These are phyloP conservation scores for Nothobranchius furzeri DNA, from an alignment of 2,113 vertebrate genomes.

Conservation along the genomic window DNA sequence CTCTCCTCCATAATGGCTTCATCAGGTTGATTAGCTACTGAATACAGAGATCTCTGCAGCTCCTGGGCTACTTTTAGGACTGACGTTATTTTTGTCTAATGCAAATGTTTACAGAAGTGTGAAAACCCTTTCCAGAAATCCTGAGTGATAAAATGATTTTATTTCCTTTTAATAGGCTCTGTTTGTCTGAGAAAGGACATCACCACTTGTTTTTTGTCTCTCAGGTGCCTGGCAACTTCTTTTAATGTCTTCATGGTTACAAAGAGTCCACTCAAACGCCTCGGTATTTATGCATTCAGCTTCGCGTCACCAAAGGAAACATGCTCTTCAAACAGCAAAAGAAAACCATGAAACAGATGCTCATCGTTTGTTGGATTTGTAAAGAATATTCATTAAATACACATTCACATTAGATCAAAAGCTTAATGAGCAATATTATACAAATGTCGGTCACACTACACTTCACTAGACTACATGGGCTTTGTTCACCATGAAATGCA, in stretches of 20 bases:
- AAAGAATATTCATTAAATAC: neutral
- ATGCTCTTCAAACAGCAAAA: neutral
- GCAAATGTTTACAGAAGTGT: neutral
- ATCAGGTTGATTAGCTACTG: constrained; percentile 1
- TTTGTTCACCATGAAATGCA: neutral
- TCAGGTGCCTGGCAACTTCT: constrained; percentile 13
- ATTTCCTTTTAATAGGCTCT: neutral
- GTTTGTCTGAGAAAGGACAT: constrained; percentile 2
- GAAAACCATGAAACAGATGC: neutral
- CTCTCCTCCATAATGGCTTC: constrained; percentile 4
- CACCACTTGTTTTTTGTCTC: constrained; percentile 5
- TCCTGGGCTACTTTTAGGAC: constrained; percentile 2
- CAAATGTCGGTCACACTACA: neutral
- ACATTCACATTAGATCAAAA: neutral
- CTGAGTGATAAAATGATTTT: neutral
- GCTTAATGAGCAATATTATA: neutral
- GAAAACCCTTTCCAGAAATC: neutral
- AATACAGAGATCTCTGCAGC: neutral
- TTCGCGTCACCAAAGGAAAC: constrained; percentile 47
- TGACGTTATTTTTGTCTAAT: constrained; percentile 4
- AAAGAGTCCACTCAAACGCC: constrained; percentile 13
- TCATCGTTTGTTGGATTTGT: neutral
- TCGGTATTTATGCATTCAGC: constrained; percentile 15
- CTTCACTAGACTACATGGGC: no score
- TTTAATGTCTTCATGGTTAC: constrained; percentile 27